These are phyloP conservation scores for Spongilla lacustris DNA, from an alignment of 37 sponge, comb jelly and placozoan species.

Conservation along the genomic window DNA sequence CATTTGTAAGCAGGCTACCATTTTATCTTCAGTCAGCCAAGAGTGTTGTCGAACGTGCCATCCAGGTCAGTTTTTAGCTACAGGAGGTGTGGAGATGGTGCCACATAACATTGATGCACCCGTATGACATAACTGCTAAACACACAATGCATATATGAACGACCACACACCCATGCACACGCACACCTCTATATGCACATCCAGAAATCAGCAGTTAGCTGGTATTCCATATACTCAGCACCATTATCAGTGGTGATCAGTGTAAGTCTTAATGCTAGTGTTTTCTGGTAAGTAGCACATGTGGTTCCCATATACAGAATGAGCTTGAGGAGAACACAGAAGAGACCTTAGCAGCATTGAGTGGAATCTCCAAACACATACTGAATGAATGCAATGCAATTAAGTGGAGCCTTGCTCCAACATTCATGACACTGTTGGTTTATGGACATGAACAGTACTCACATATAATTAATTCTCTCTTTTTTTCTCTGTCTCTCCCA, in stretches of 20 bases:
- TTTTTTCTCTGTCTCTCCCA: neutral
- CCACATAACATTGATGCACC: too few species aligned
- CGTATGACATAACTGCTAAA: neutral
- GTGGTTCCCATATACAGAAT: neutral
- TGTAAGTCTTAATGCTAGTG: neutral
- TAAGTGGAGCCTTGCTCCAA: neutral
- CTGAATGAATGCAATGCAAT: neutral
- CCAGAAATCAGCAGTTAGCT: neutral
- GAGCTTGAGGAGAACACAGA: neutral
- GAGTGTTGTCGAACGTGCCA: neutral
- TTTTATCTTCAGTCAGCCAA: neutral
- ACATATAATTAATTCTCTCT: neutral
- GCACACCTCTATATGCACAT: neutral
- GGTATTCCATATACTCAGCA: neutral
- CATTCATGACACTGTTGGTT: neutral
- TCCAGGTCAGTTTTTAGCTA: neutral
- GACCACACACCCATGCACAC: neutral
- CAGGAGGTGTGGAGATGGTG: too few species aligned
- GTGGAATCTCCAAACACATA: neutral
- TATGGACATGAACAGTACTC: neutral
- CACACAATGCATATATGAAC: neutral
- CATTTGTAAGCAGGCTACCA: neutral
- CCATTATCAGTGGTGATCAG: neutral
- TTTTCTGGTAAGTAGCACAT: neutral
- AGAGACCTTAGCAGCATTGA: neutral